Evolutionary conservation across 2,888 invertebrate genomes (phyloP).

Genomic region (Lutraria lutraria): DNA sequence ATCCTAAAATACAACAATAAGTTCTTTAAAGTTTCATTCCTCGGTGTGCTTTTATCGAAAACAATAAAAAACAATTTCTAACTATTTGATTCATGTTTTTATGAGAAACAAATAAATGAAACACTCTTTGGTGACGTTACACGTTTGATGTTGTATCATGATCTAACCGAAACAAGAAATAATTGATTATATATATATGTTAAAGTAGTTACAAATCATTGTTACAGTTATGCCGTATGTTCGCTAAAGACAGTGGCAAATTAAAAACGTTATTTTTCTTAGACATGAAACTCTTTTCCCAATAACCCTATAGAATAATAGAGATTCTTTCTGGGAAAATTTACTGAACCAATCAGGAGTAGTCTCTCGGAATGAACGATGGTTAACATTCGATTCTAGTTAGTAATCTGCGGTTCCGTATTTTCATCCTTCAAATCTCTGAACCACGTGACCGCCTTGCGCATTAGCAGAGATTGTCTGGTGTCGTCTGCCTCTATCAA

Average conservation of each 20-base stretch:
- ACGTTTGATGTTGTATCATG: no score
- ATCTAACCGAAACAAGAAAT: no score
- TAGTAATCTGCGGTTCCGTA: constrained; percentile 21
- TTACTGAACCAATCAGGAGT: constrained; percentile 52
- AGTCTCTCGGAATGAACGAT: constrained; percentile 47
- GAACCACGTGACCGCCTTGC: constrained; percentile 65
- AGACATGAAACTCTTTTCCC: background rate
- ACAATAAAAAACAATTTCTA: no score
- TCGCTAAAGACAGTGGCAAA: background rate
- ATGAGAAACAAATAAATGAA: no score
- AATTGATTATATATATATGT: no score
- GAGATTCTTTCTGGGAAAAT: background rate
- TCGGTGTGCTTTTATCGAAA: no score
- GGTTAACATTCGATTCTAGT: constrained; percentile 36
- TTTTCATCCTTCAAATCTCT: constrained; percentile 30
- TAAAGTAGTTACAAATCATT: no score
- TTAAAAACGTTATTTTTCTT: background rate
- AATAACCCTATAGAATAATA: background rate
- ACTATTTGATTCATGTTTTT: no score
- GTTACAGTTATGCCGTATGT: no score
- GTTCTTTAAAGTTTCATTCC: no score
- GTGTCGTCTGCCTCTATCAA: constrained; percentile 69
- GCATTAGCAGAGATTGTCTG: constrained; percentile 69
- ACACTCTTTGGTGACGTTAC: no score
- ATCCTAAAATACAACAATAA: no score